Base-by-base conservation (phyloP, 2,888 invertebrate genomes). In the Ligdia adustata region DNA sequence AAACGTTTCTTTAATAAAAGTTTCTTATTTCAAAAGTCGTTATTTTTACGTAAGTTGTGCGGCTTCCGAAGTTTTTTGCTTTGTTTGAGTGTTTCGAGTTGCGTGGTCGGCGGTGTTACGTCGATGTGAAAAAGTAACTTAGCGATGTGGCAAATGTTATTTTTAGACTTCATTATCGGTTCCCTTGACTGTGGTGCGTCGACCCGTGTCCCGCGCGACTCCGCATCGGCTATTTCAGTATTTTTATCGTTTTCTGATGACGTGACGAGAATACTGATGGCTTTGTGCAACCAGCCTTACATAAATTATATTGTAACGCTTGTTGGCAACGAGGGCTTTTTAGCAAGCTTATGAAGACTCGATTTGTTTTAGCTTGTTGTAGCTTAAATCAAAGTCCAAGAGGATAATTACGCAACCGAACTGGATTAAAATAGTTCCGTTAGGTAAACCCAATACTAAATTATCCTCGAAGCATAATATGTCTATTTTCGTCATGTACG, bases 181-280 rank as follows among this genome's bases (percentile, higher is more conserved):
- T 27, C 39, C 48, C 52, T 40, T 43, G 42, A 38, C 37, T 42
- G 37, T 37, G 55, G 48, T 44, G 42, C 55, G 53, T 52, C 42
- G 58, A 53, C 58, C 55, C 52, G 42, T 24, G 18, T 41, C 38
- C 24, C 40, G 37, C 37, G 24, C 49, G 37, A 41, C 31, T 34
- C 18, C 9, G 32, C 45, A 27, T 31, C 22, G 43, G 53, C 53
- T 52, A 52, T 45, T 54, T 56, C 35, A 42, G 47, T 52, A 48
- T 56, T 54, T 53, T 54, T 48, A 56, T 54, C 45, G 39, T 40
- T 45, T 48, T 47, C 44, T 52, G 51, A 47, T 55, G 47, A 55
- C 44, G 42, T 35, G 42, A 20, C 47, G 18, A 20, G 47, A 54
- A 58, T 53, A 51, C 52, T 20, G 47, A 52, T 48, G 38, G 16